Evolutionary conservation across 2,797 vertebrate species (phyloP), one percentile per base, ranked within the genome.

Genomic region (Acipenser transmontanus): DNA sequence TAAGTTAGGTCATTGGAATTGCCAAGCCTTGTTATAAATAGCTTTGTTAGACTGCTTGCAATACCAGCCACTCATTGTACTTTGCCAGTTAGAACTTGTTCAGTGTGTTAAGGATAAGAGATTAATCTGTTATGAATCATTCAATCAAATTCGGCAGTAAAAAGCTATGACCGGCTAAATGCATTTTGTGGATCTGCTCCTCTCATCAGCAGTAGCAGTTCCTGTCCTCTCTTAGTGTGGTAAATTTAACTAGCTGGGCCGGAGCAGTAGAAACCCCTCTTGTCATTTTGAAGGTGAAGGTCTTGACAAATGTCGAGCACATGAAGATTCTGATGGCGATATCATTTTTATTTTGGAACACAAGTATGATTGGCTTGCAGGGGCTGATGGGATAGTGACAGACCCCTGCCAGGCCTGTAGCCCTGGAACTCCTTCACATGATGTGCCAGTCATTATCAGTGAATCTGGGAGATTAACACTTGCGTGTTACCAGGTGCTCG

Each of bases 381-480:
- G 81, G 75, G 77, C 77, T 87, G 77, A 82, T 81, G 75, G 82
- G 87, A 76, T 82, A 82, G 77, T 80, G 82, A 87, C 68, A 77
- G 84, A 86, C 72, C 78, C 71, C 77, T 74, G 81, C 71, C 83
- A 72, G 67, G 82, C 85, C 73, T 75, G 74, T 65, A 67, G 65
- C 73, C 57, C 63, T 70, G 70, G 66, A 72, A 64, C 72, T 70
- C 77, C 78, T 73, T 67, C 61, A 34, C 51, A 75, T 34, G 34
- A 34, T 73, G 62, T 71, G 67, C 69, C 76, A 74, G 50, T 77
- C 65, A 65, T 1, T 77, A 75, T 81, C 80, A 76, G 68, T 74
- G 77, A 81, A 88, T 84, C 81, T 82, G 85, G 83, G 85, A 92
- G 88, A 86, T 89, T 81, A 86, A 87, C 82, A 85, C 85, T 87